Evolutionary conservation across 2,113 vertebrate species (phyloP), one percentile per base, ranked within the genome.

Genomic region (Tyto alba): DNA sequence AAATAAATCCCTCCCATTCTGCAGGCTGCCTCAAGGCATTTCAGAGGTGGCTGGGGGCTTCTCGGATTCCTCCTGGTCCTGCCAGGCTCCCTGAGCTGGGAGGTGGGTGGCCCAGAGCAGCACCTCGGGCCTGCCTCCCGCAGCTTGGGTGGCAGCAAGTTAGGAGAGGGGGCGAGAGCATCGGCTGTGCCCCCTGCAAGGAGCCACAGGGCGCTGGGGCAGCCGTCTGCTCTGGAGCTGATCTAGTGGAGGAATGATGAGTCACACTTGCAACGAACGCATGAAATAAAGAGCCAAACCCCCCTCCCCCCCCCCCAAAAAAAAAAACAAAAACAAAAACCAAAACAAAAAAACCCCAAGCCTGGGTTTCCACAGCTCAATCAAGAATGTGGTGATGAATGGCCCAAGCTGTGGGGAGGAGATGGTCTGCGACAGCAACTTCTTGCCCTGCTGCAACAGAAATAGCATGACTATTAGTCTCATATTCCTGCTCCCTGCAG

Each of bases 131-230:
- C 43, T 90, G n/a, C 7, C 22, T 23, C 56, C 25, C 56, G 16
- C 11, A 50, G 2, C 16, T 1, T 1, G 13, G 5, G 13, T 11
- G 23, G 19, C 36, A 77, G 55, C 71, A 63, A 40, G 48, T 68
- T 38, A 47, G 56, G 52, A 47, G n/a, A 55, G 20, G 52, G 32
- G 75, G 30, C 11, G 4, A 57, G 26, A n/a, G 55, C 47, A 59
- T 38, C 60, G 13, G 29, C n/a, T 7, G 11, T 3, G 27, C 10
- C 30, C 52, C 45, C 7, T 7, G 41, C 1, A 1, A 29, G 6
- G 11, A 55, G 40, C 29, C 41, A 11, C 55, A 6, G 13, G 22
- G 45, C 2, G 2, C 66, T 34, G 45, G 30, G 82, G 26, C 68
- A 80, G 27, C 50, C 29, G 4, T 34, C 62, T 72, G 47, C 32